These are phyloP conservation scores for Acanthosepion pharaonis DNA, from an alignment of 2,888 invertebrate species.

Conservation along the genomic window DNA sequence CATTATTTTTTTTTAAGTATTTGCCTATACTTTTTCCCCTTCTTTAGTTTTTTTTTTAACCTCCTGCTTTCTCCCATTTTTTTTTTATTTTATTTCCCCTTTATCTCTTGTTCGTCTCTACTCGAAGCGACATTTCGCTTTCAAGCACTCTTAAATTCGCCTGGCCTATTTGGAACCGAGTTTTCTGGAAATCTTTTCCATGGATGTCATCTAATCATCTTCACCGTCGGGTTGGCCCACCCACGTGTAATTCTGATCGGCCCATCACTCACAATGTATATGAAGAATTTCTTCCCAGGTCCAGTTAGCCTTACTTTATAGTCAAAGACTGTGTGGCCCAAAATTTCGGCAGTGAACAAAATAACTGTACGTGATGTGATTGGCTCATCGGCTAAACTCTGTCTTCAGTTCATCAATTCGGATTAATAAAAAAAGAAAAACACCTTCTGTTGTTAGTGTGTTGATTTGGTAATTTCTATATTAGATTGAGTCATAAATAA, in stretches of 20 bases:
- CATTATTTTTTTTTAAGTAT: too few species aligned
- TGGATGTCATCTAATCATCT: too few species aligned
- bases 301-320: not conserved
- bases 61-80: not conserved
- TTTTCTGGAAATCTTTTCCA: not conserved
- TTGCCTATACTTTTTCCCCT: too few species aligned
- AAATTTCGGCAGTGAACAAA: not conserved
- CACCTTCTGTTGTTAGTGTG: too few species aligned
- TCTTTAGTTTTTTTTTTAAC: not conserved
- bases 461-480: too few species aligned
- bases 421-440: not conserved
- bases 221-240: not conserved
- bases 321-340: not conserved
- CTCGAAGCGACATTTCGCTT: not conserved
- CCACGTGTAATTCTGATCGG: not conserved
- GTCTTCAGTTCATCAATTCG: not conserved
- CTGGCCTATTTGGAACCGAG: constrained; percentile 2
- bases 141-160: constrained; percentile 33
- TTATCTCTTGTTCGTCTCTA: not conserved
- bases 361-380: not conserved
- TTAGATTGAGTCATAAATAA: too few species aligned
- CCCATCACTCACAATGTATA: not conserved
- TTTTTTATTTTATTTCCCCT: not conserved
- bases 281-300: not conserved
- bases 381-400: not conserved